phyloP scores from a whole-genome alignment of 2,797 vertebrate species.

The Diplodus puntazzo region DNA sequence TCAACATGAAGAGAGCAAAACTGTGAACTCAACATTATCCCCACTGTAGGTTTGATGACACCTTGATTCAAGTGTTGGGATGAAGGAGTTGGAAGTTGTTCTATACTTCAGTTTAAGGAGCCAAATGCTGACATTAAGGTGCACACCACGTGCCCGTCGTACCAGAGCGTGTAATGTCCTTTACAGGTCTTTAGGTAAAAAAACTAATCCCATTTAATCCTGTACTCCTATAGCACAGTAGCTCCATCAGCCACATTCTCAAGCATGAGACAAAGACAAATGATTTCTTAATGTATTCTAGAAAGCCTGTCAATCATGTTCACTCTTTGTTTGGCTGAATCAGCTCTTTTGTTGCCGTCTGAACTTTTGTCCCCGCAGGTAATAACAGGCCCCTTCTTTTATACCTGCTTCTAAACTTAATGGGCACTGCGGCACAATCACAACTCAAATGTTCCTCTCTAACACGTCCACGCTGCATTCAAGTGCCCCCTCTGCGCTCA shows the following conservation, averaged over 20 bases:
- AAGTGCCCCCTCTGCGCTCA: neutral
- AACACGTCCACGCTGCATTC: neutral
- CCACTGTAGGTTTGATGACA: neutral
- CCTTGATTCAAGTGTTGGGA: neutral
- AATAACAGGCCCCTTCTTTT: neutral
- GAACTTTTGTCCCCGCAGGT: neutral
- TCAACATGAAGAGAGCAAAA: neutral
- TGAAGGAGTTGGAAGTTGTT: neutral
- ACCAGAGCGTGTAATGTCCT: constrained; percentile 28
- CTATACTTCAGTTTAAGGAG: constrained; percentile 5
- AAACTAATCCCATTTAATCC: constrained; percentile 47
- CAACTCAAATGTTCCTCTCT: neutral
- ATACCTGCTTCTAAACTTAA: neutral
- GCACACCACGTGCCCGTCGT: neutral
- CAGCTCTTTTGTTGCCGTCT: neutral
- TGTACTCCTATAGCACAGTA: constrained; percentile 3
- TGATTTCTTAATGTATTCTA: constrained; percentile 44
- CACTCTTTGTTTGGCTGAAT: constrained; percentile 7
- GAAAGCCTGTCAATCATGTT: constrained; percentile 30
- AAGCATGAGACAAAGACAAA: constrained; percentile 38
- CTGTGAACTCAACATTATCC: neutral
- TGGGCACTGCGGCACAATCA: neutral
- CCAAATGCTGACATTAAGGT: constrained; percentile 19
- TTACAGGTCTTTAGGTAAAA: constrained; percentile 32
- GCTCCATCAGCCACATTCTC: neutral